Base-by-base conservation (phyloP, 92 coral and sea anemone genomes). In the Chrysogorgia sp. region DNA sequence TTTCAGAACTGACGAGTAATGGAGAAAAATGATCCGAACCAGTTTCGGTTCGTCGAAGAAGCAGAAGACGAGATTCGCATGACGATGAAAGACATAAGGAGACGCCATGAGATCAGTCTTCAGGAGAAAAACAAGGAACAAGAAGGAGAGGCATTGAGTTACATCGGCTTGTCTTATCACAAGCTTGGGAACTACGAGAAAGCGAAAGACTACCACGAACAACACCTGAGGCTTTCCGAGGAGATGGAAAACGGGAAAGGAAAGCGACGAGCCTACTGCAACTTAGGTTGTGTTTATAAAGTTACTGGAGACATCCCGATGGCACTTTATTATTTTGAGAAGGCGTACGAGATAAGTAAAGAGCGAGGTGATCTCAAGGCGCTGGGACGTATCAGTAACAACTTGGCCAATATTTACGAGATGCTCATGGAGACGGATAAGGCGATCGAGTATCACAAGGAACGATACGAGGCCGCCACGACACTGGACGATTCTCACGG, bases 1-100 rank as follows among this genome's bases (percentile, higher is more conserved):
- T 47, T 47, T 7, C 53, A 47, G n/a, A 29, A 47, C 50, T 48
- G 49, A 0, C 29, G 34, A 30, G 63, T 81, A n/a, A 83, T 90
- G 88, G 97, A 91, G 58, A 85, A 85, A 67, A 94, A 91, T 77
- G 98, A 94, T 40, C 98, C 98, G 0, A 94, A 91, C 53, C 90
- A 86, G 81, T 94, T 89, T 82, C 90, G 98, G 30, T 77, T 89
- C 67, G 89, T 91, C 20, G 89, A 87, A 57, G 96, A 94, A 34
- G 82, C 80, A 0, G 93, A 94, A 26, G 92, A 87, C 26, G 97
- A 89, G 72, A 63, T 94, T 26, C 79, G 52, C 32, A 84, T 50
- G 53, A 91, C 92, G 79, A 84, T 94, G 77, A 82, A 69, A 19
- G 97, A 94, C 41, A 67, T 94, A 19, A 89, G 85, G 76, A 67